These are phyloP conservation scores for Paramisgurnus dabryanus DNA, from an alignment of 2,113 vertebrate species.

Conservation along the genomic window DNA sequence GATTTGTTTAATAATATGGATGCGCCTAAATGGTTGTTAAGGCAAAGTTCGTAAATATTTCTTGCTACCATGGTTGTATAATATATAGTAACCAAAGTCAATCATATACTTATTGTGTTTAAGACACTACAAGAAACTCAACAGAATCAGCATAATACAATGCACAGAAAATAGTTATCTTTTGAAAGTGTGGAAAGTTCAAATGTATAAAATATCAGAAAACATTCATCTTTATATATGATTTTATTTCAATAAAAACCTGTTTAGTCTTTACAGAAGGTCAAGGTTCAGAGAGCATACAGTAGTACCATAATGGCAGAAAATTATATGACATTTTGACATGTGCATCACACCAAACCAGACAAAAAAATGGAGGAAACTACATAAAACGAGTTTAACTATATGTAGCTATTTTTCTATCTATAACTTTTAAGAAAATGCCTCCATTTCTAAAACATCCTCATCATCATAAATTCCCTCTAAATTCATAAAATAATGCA, in stretches of 20 bases:
- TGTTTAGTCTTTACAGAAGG: constrained; percentile 24
- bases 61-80: too few species aligned
- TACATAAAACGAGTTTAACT: background rate
- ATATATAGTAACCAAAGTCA: too few species aligned
- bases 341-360: constrained; percentile 3
- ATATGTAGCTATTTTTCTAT: constrained; percentile 9
- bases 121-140: too few species aligned
- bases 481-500: constrained; percentile 18
- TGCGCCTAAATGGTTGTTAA: too few species aligned
- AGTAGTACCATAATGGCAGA: constrained; percentile 25
- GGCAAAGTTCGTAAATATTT: too few species aligned
- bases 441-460: background rate
- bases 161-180: too few species aligned
- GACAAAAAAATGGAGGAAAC: background rate
- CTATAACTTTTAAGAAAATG: background rate
- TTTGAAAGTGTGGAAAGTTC: background rate
- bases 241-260: constrained; percentile 43
- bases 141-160: too few species aligned
- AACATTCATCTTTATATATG: background rate
- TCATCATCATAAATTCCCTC: constrained; percentile 5
- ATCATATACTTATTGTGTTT: too few species aligned
- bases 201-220: background rate
- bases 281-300: constrained; percentile 4
- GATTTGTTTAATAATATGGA: too few species aligned
- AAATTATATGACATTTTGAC: constrained; percentile 10